Evolutionary conservation across 2,888 invertebrate genomes (phyloP).

Genomic region (Eupithecia subumbrata): DNA sequence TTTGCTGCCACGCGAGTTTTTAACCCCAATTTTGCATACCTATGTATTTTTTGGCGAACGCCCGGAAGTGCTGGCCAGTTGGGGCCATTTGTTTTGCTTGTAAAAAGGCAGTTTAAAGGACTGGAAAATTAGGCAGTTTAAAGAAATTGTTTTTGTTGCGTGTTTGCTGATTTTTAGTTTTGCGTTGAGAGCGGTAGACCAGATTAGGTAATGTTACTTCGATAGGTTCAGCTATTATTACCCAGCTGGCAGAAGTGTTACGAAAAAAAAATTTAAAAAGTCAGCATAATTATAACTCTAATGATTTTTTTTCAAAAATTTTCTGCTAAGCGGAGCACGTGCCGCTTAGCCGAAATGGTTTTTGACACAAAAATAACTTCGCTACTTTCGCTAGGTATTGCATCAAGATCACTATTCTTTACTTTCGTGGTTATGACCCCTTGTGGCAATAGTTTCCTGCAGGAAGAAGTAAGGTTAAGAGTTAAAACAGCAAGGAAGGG

Average conservation of each 20-base stretch:
- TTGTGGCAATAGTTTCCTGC: too few species aligned
- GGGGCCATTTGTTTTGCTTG: slow-evolving; percentile 32
- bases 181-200: neutral
- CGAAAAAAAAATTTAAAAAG: too few species aligned
- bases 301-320: too few species aligned
- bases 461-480: too few species aligned
- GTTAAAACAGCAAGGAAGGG: too few species aligned
- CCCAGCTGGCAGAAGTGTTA: neutral
- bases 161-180: neutral
- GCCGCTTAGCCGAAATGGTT: too few species aligned
- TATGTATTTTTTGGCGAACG: slow-evolving; percentile 18
- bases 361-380: too few species aligned
- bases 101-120: neutral
- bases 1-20: slow-evolving; percentile 38
- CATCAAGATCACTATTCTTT: too few species aligned
- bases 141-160: neutral
- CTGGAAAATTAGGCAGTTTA: slow-evolving; percentile 15
- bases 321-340: too few species aligned
- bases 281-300: too few species aligned
- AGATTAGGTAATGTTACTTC: neutral
- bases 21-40: slow-evolving; percentile 31
- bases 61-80: slow-evolving; percentile 35
- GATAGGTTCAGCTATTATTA: neutral
- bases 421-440: too few species aligned
- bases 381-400: too few species aligned